Percentiles rank a stretch among this genome's conserved stretches.
Conservation (phyloP, 2,888 invertebrate species). For the Stenchaetothrips biformis region DNA sequence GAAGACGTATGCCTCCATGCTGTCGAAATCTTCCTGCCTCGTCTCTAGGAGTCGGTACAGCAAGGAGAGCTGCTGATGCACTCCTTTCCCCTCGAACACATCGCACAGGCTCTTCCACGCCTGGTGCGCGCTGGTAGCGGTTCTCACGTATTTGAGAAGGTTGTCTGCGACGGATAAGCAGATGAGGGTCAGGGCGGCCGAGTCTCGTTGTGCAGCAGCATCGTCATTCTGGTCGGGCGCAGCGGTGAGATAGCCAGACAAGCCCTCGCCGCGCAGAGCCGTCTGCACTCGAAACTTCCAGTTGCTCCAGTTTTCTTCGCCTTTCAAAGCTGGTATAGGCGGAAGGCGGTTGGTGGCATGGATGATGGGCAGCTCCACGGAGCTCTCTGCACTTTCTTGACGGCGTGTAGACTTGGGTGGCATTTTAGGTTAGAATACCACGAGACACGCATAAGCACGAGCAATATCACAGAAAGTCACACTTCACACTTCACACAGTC, state of each 20-base stretch:
- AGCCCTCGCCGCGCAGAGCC: background rate
- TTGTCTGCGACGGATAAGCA: background rate
- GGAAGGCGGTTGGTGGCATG: too few relatives aligned
- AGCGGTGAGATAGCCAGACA: background rate
- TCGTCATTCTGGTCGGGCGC: background rate
- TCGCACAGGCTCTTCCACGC: background rate
- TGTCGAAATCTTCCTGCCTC: too few relatives aligned
- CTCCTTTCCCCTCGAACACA: background rate
- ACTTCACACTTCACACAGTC: too few relatives aligned
- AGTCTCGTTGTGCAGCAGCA: background rate
- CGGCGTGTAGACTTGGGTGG: too few relatives aligned
- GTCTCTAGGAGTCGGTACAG: background rate
- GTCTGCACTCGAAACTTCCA: constrained; percentile 2
- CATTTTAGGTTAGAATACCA: too few relatives aligned
- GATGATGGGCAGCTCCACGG: too few relatives aligned
- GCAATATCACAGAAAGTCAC: too few relatives aligned
- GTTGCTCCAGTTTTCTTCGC: background rate
- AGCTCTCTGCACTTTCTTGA: too few relatives aligned
- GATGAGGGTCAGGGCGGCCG: background rate
- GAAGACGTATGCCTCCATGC: too few relatives aligned
- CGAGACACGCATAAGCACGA: too few relatives aligned
- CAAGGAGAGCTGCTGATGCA: background rate
- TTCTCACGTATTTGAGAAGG: background rate
- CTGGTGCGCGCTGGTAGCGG: background rate
- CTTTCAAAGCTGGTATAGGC: background rate